Evolutionary conservation across 2,888 invertebrate species (phyloP), one percentile per base, ranked within the genome.

Genomic region (Hirtodrosophila alboralis): DNA sequence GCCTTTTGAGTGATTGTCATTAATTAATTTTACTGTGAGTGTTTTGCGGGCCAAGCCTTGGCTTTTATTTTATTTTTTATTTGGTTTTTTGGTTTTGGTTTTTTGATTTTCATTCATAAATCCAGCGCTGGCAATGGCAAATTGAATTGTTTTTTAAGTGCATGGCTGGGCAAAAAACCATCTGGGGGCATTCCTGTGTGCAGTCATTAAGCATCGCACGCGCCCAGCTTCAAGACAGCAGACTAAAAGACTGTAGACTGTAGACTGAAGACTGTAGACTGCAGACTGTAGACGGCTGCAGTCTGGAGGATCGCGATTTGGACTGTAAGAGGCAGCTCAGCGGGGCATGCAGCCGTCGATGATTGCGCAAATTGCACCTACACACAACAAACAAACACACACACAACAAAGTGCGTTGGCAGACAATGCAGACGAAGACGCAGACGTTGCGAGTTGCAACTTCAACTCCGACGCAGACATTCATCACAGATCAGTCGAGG

Each of bases 281-380:
- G 4, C n/a, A n/a, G n/a, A n/a, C n/a, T 23, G 7, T 23, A 28
- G 31, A 26, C 26, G 51, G 31, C 30, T 40, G 21, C 31, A 51
- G 33, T 26, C 28, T 23, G 28, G 27, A 43, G 27, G 21, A 36
- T 12, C 41, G 23, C 6, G 23, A 23, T 23, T 23, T 8, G 8
- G 13, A 13, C 3, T 13, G 4, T 5, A n/a, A 27, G 40, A 27
- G 12, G 41, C 28, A 37, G 44, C 61, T 31, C 43, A 40, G 44
- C 38, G 13, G 37, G 30, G 41, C 30, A 34, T 21, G 40, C 23
- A 27, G 61, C 52, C 28, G 66, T 72, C 79, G 75, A 84, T 84
- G 86, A 86, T 86, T 81, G 81, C 86, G 69, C 81, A 81, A 81
- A 81, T 81, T 84, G 81, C 81, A 83, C 81, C 81, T 83, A 83